Conservation (phyloP, 2,113 vertebrate species). For the Chaenocephalus aceratus region DNA sequence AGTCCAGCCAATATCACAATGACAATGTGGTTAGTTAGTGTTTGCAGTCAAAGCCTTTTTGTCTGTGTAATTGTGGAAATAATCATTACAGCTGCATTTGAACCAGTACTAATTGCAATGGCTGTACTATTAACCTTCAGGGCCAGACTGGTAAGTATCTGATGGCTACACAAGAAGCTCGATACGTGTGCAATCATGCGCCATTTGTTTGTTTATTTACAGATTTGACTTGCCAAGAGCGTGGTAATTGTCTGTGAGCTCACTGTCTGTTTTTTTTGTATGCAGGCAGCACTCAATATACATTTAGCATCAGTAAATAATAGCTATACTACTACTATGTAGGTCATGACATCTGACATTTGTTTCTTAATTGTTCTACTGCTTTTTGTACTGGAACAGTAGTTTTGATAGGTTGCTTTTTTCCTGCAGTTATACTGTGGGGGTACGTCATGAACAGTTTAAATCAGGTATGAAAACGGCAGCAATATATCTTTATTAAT, state of each 20-base stretch:
- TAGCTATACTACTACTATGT: constrained; percentile 25
- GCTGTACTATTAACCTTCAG: constrained; percentile 50
- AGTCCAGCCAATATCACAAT: constrained; percentile 12
- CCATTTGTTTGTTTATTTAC: constrained; percentile 59
- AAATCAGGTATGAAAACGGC: neutral
- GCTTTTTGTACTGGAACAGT: neutral
- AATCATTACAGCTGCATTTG: constrained; percentile 64
- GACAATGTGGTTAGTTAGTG: constrained; percentile 34
- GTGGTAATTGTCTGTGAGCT: constrained; percentile 56
- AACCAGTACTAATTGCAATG: constrained; percentile 60
- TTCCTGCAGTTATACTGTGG: neutral
- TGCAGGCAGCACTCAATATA: constrained; percentile 28
- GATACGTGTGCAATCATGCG: constrained; percentile 45
- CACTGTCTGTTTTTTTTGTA: constrained; percentile 21
- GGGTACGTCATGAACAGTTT: neutral
- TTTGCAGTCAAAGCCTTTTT: constrained; percentile 52
- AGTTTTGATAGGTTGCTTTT: neutral
- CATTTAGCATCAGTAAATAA: constrained; percentile 50
- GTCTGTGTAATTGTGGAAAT: constrained; percentile 57
- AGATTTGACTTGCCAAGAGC: constrained; percentile 53
- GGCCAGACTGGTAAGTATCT: constrained; percentile 58
- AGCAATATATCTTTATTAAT: too few relatives aligned
- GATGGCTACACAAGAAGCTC: constrained; percentile 41
- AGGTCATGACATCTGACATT: constrained; percentile 44
- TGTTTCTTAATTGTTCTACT: constrained; percentile 11